Percentiles rank a stretch among this genome's conserved stretches.
Evolutionary conservation across 2,113 vertebrate genomes (phyloP).

Genomic region (Nothobranchius furzeri): DNA sequence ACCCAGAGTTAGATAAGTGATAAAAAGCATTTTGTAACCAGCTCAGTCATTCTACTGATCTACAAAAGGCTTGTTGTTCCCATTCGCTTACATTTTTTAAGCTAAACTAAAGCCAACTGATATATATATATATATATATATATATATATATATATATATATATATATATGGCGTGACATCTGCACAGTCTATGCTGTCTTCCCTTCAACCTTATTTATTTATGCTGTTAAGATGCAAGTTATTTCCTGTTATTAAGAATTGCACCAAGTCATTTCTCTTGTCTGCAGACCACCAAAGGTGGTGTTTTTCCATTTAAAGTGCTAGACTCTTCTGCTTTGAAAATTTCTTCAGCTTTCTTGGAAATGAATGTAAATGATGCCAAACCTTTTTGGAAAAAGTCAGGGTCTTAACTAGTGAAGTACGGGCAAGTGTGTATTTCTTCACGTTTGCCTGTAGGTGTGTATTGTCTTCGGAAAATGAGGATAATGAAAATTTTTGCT

Average conservation of each 20-base stretch:
- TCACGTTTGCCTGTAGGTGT: conserved; percentile 7
- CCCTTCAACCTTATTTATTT: neutral
- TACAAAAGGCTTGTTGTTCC: too few species aligned
- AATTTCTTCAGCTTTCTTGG: conserved; percentile 12
- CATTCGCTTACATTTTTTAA: too few species aligned
- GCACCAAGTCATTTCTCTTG: conserved; percentile 5
- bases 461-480: conserved; percentile 20
- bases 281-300: neutral
- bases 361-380: conserved; percentile 14
- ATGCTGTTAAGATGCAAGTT: conserved; percentile 1
- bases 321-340: neutral
- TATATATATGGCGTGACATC: too few species aligned
- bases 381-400: neutral
- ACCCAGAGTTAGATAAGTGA: too few species aligned
- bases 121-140: too few species aligned
- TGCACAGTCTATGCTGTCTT: neutral
- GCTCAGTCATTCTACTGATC: too few species aligned
- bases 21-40: too few species aligned
- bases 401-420: neutral
- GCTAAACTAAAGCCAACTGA: too few species aligned
- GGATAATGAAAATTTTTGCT: conserved; percentile 30
- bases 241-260: neutral
- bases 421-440: neutral
- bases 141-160: too few species aligned
- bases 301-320: conserved; percentile 6